These are phyloP conservation scores for Hemithea aestivaria DNA, from an alignment of 2,888 invertebrate species.

Conservation along the genomic window DNA sequence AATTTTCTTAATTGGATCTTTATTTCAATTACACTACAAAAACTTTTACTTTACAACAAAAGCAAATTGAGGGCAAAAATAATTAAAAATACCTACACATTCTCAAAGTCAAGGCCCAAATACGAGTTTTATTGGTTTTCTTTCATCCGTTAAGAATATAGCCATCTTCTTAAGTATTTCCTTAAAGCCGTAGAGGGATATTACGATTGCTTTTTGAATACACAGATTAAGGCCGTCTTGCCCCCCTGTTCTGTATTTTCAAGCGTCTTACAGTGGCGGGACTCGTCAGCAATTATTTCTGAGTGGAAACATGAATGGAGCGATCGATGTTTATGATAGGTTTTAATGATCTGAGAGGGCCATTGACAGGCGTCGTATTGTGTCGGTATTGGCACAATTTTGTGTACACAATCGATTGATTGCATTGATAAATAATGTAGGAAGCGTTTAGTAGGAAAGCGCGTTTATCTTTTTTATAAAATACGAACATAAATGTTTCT, in stretches of 20 bases:
- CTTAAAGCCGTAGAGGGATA: slow-evolving; percentile 9
- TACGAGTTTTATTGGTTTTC: slow-evolving; percentile 12
- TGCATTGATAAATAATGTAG: no score
- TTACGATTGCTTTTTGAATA: slow-evolving; percentile 16
- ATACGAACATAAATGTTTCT: no score
- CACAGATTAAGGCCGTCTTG: slow-evolving; percentile 13
- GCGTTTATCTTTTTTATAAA: no score
- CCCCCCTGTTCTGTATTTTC: slow-evolving; percentile 5
- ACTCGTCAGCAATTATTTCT: slow-evolving; percentile 14
- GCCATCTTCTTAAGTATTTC: slow-evolving; percentile 10
- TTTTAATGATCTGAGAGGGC: no score
- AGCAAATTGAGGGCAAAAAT: no score
- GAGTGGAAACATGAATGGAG: slow-evolving; percentile 6
- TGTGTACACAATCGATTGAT: no score
- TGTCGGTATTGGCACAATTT: no score
- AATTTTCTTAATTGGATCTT: no score
- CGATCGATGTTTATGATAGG: neutral
- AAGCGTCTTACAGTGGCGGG: slow-evolving; percentile 5
- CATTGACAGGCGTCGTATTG: no score
- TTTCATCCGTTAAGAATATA: slow-evolving; percentile 15
- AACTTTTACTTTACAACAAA: no score
- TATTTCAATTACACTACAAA: no score
- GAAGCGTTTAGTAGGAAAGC: no score
- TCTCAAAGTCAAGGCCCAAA: neutral
- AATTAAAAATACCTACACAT: neutral